Evolutionary conservation across 2,797 vertebrate genomes (phyloP).

Genomic region (Tapirus indicus): DNA sequence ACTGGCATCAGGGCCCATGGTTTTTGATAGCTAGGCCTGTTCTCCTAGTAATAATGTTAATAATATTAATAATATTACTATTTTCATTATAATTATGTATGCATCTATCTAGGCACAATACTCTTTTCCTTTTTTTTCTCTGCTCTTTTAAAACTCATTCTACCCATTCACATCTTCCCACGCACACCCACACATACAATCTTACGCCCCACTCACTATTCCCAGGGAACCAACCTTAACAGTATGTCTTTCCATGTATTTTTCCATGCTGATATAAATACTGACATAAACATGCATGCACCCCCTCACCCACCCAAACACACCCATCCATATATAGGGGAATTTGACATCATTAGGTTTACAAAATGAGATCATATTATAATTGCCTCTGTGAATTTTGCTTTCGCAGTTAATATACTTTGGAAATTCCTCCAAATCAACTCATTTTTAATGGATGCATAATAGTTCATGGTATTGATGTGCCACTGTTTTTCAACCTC

Average conservation of each 20-base stretch:
- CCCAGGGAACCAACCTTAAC: not conserved
- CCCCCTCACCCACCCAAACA: not conserved
- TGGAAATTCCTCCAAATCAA: not conserved
- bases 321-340: not conserved
- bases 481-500: not conserved
- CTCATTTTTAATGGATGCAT: not conserved
- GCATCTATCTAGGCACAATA: not conserved
- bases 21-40: not conserved
- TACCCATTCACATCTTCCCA: not conserved
- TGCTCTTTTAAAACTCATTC: not conserved
- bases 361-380: not conserved
- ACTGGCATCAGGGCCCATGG: not conserved
- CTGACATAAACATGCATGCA: accelerated
- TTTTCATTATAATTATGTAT: not conserved
- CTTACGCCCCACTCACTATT: not conserved
- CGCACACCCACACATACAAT: not conserved
- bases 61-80: not conserved
- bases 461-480: not conserved
- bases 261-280: not conserved
- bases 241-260: not conserved
- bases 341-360: not conserved
- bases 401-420: not conserved
- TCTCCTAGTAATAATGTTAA: no score
- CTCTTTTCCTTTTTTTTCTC: not conserved
- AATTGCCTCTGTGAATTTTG: not conserved